Evolutionary conservation across 1,140 invertebrate species (phyloP).

Genomic region (Achatina immaculata): DNA sequence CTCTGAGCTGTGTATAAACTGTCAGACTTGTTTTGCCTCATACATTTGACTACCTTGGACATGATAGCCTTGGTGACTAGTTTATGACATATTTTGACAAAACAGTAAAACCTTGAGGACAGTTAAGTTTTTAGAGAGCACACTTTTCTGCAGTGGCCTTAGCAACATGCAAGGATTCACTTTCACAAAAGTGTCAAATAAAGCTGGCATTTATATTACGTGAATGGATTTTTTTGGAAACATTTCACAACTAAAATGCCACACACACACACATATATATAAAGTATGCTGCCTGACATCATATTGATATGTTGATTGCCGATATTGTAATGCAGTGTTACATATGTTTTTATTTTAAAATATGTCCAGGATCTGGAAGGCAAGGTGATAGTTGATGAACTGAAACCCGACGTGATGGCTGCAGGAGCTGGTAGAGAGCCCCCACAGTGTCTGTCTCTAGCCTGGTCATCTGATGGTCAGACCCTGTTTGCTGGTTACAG

Average conservation of each 20-base stretch:
- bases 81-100: too few species aligned
- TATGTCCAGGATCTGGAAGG: slow-evolving; percentile 93
- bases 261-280: not conserved
- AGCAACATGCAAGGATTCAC: slow-evolving; percentile 17
- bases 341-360: not conserved
- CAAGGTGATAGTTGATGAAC: slow-evolving; percentile 99
- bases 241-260: not conserved
- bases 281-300: not conserved
- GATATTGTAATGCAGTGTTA: slow-evolving; percentile 49
- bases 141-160: slow-evolving; percentile 46
- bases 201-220: not conserved
- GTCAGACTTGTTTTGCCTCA: too few species aligned
- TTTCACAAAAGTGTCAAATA: slow-evolving; percentile 44
- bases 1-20: too few species aligned
- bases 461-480: slow-evolving; percentile 99
- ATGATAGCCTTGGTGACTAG: too few species aligned
- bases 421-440: slow-evolving; percentile 78
- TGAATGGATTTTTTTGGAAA: not conserved
- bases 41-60: too few species aligned
- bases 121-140: too few species aligned
- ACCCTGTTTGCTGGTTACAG: slow-evolving; percentile 99
- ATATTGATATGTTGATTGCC: slow-evolving; percentile 1
- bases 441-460: slow-evolving; percentile 95
- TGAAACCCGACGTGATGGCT: slow-evolving; percentile 91
- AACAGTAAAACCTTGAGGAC: too few species aligned